Percentiles rank a stretch among this genome's conserved stretches.
phyloP scores from a whole-genome alignment of 1,140 invertebrate species.

The Panulirus ornatus region DNA sequence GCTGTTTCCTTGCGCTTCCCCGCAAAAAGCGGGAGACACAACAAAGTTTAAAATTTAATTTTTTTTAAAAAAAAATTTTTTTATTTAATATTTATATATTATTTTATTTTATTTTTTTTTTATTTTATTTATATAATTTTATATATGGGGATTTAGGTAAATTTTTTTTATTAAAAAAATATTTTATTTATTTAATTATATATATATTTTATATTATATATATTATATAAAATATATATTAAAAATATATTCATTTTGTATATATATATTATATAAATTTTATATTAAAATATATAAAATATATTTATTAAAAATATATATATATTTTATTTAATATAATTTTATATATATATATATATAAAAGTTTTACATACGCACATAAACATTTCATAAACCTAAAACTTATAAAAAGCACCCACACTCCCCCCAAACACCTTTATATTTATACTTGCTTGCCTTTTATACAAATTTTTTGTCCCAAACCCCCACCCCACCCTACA shows the following conservation, averaged over 20 bases:
- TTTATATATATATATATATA: slow-evolving; percentile 19
- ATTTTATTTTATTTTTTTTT: neutral
- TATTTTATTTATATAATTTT: neutral
- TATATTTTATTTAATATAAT: neutral
- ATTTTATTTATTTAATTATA: neutral
- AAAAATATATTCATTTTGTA: neutral
- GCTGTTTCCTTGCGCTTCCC: too few relatives aligned
- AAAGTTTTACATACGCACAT: neutral
- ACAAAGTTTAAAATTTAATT: too few relatives aligned
- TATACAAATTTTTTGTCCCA: too few relatives aligned
- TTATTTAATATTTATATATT: neutral
- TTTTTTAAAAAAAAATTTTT: neutral
- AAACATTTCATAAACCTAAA: neutral
- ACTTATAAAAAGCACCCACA: neutral
- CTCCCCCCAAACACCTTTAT: neutral
- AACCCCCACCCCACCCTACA: too few relatives aligned
- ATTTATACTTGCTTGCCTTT: neutral
- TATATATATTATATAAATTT: slow-evolving; percentile 4
- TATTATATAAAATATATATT: neutral
- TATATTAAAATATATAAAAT: slow-evolving; percentile 19
- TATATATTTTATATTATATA: neutral
- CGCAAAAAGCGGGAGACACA: too few relatives aligned
- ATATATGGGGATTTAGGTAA: neutral
- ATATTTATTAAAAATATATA: neutral
- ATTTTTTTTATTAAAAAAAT: neutral